A percentile compares a stretch with the other conserved stretches of the same genome.
phyloP scores from a whole-genome alignment of 2,797 vertebrate species.

The Pampus argenteus region DNA sequence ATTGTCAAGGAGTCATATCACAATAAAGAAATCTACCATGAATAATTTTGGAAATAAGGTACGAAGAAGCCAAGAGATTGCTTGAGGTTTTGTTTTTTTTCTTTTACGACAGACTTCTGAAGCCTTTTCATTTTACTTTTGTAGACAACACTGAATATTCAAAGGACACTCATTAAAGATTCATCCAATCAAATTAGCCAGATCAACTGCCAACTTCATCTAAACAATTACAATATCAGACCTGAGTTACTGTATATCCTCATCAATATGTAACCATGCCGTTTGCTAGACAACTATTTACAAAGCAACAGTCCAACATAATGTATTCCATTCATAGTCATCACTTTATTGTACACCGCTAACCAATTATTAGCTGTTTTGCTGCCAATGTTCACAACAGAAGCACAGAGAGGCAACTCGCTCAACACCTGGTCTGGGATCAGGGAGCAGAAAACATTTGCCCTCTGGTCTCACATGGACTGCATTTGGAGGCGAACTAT shows the following conservation, averaged over 20 bases:
- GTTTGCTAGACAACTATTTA: neutral
- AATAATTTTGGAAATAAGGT: slow-evolving; percentile 79
- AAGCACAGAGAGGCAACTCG: slow-evolving; percentile 65
- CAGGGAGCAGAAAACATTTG: slow-evolving; percentile 73
- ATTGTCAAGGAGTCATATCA: slow-evolving; percentile 71
- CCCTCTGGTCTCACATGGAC: slow-evolving; percentile 73
- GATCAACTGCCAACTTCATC: slow-evolving; percentile 44
- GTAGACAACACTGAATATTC: slow-evolving; percentile 50
- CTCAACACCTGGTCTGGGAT: slow-evolving; percentile 84
- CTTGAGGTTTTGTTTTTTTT: slow-evolving; percentile 37
- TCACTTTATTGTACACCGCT: slow-evolving; percentile 36
- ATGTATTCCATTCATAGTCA: slow-evolving; percentile 55
- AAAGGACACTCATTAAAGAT: slow-evolving; percentile 40
- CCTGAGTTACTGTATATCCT: neutral
- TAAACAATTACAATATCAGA: slow-evolving; percentile 30
- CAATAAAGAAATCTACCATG: slow-evolving; percentile 80
- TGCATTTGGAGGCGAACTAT: slow-evolving; percentile 64
- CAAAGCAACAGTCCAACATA: slow-evolving; percentile 16
- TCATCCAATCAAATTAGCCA: slow-evolving; percentile 30
- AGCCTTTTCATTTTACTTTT: slow-evolving; percentile 63
- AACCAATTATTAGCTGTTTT: slow-evolving; percentile 53
- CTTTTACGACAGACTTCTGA: slow-evolving; percentile 43
- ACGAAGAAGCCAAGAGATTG: slow-evolving; percentile 67
- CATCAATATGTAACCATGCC: slow-evolving; percentile 19
- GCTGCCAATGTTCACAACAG: slow-evolving; percentile 69